Base-by-base conservation (phyloP, 2,113 vertebrate genomes). In the Plecotus auritus region DNA sequence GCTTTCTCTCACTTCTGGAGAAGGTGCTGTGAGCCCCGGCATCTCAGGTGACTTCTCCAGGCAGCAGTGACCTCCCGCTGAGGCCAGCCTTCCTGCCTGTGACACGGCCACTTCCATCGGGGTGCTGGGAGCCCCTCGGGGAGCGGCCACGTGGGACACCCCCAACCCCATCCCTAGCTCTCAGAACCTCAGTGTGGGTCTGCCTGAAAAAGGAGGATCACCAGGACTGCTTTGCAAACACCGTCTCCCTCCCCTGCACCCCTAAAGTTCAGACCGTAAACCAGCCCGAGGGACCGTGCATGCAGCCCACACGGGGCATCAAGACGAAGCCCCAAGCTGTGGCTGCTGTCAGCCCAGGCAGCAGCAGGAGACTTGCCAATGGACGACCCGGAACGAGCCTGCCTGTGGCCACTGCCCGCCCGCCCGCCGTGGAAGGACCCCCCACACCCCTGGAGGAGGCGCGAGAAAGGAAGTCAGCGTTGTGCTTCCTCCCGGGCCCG, bases 101-200 rank as follows among this genome's bases (percentile, higher is more conserved):
- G 77, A 47, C 49, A 13, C 0, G 1, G 28, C 35, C 45, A 14
- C 74, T 20, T 8, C 23, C 18, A 8, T 13, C 4, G 66, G 56
- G 56, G 90, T 1, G 4, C 54, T 1, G 28, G 49, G 74, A n/a
- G 11, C n/a, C 30, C 45, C 11, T 0, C 1, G 0, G 66, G 72
- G 28, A 51, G n/a, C 13, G 12, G n/a, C 82, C 67, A 2, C 0
- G 0, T 7, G n/a, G 16, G 40, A 37, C 76, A 16, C 72, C 26
- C 40, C 8, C 28, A 9, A 1, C 70, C 18, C 32, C 10, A 14
- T 37, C 35, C 42, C 13, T 42, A 64, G 72, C 42, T 54, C 49
- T 28, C 51, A 26, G 0, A 9, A 20, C 32, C 90, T 12, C 26
- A 1, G 86, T 0, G 2, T 8, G 28, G 2, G n/a, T 49, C 42